Percentiles rank a stretch among this genome's conserved stretches.
Evolutionary conservation across 2,113 vertebrate species (phyloP).

Genomic region (Urocynchramus pylzowi): DNA sequence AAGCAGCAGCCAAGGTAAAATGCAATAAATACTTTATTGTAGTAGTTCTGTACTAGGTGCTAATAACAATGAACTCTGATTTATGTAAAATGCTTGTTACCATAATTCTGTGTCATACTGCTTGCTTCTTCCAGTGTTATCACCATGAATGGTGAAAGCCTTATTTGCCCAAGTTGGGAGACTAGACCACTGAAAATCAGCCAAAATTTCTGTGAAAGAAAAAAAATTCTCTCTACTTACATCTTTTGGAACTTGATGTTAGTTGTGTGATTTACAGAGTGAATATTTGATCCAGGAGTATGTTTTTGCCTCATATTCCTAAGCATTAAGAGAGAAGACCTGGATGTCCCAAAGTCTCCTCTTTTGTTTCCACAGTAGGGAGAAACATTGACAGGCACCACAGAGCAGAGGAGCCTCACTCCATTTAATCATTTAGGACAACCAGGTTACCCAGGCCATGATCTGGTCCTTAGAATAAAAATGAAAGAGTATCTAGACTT

Average conservation of each 20-base stretch:
- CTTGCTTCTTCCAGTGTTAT: not conserved
- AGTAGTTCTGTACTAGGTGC: not conserved
- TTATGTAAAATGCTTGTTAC: not conserved
- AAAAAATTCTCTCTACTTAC: not conserved
- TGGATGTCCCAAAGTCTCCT: not conserved
- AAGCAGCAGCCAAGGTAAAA: slow-evolving; percentile 86
- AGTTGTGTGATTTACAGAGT: not conserved
- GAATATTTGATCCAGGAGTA: not conserved
- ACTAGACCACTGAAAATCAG: not conserved
- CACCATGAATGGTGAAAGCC: not conserved
- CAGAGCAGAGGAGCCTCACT: not conserved
- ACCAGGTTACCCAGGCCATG: not conserved
- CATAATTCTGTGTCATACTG: not conserved
- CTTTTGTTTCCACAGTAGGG: not conserved
- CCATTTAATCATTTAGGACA: not conserved
- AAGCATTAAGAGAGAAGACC: not conserved
- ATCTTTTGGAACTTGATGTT: not conserved
- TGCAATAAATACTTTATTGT: not conserved
- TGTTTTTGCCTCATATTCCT: not conserved
- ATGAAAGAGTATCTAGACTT: not conserved
- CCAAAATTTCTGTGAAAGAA: not conserved
- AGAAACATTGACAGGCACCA: not conserved
- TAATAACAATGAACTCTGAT: not conserved
- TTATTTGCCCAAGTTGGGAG: not conserved
- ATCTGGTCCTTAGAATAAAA: not conserved